Conservation (phyloP, 2,113 vertebrate genomes). For the Phocoena sinus region DNA sequence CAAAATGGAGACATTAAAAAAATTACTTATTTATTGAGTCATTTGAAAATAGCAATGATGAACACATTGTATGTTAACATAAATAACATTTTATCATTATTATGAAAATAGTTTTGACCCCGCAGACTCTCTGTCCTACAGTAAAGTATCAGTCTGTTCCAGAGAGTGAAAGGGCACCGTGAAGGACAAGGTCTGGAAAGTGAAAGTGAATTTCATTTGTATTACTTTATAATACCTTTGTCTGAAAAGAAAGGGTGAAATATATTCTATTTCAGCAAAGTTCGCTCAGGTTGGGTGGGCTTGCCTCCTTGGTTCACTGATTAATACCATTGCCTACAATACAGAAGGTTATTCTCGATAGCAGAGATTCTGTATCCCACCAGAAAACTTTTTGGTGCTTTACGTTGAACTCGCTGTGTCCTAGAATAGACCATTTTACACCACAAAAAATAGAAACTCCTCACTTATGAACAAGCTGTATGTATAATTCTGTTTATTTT, state of each 20-base stretch:
- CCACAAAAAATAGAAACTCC: neutral
- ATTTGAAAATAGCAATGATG: neutral
- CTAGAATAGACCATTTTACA: neutral
- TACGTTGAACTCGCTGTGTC: neutral
- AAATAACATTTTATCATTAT: neutral
- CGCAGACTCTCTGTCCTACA: neutral
- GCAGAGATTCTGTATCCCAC: neutral
- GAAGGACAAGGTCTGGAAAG: neutral
- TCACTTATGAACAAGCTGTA: neutral
- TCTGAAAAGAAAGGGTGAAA: neutral
- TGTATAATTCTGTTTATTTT: neutral
- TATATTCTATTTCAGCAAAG: neutral
- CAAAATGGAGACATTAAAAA: neutral
- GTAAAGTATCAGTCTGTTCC: neutral
- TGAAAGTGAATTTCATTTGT: neutral
- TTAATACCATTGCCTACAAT: neutral
- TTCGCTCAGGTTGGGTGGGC: neutral
- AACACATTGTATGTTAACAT: neutral
- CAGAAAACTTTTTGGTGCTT: neutral
- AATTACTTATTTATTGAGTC: neutral
- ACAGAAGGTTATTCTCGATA: neutral
- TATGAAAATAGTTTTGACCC: neutral
- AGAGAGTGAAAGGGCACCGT: accelerated
- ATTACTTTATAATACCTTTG: neutral
- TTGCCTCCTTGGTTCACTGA: neutral